phyloP scores from a whole-genome alignment of 2,113 vertebrate species.

The Xenopus borealis region DNA sequence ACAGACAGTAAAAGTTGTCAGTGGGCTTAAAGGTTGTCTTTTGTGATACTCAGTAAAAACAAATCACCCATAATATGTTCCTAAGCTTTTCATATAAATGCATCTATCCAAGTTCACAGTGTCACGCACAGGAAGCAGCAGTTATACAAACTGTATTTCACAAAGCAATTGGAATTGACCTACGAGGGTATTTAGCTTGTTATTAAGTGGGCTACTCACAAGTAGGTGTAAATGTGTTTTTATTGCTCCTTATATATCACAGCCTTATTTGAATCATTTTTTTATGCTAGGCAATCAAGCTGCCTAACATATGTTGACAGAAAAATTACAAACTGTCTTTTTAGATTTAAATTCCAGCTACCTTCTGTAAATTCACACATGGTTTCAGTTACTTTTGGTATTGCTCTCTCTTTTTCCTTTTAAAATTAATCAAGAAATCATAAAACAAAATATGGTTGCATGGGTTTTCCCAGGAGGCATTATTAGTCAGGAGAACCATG shows the following conservation, averaged over 20 bases:
- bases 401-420: conserved; percentile 69
- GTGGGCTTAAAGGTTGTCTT: too few relatives aligned
- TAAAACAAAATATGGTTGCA: conserved; percentile 66
- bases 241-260: conserved; percentile 57
- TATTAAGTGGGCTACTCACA: conserved; percentile 59
- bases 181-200: conserved; percentile 67
- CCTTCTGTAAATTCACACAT: conserved; percentile 67
- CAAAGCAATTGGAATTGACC: conserved; percentile 55
- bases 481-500: conserved; percentile 74
- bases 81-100: neutral
- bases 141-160: neutral
- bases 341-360: conserved; percentile 68
- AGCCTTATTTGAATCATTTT: conserved; percentile 59
- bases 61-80: neutral
- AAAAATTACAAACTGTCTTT: conserved; percentile 63
- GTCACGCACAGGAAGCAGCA: neutral
- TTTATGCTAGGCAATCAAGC: conserved; percentile 60
- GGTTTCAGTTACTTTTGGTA: conserved; percentile 62
- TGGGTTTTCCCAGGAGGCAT: conserved; percentile 70
- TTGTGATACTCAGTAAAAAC: neutral
- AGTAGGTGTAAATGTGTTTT: conserved; percentile 66
- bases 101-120: neutral
- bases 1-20: too few relatives aligned
- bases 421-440: conserved; percentile 65
- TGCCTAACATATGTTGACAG: conserved; percentile 66